Base-by-base conservation (phyloP, 2,888 invertebrate species). In the Drosophila quinaria region DNA sequence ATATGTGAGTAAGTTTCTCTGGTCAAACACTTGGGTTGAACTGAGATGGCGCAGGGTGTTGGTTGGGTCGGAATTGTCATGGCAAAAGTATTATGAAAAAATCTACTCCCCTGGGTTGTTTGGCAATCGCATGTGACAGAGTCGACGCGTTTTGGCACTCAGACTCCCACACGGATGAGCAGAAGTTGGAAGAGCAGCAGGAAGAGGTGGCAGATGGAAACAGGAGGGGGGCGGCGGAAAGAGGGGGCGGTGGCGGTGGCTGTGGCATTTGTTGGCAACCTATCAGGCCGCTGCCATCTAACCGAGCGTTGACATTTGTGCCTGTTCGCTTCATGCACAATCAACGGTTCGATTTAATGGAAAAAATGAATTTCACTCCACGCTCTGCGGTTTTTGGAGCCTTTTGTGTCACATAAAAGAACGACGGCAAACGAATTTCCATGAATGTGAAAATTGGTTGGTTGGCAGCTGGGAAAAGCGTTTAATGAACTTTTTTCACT, bases 331-430 rank as follows among this genome's bases (percentile, higher is more conserved):
- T 87, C 89, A 90, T 90, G 87, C 90, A 88, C 91, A 90, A 91
- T 90, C 90, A 81, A 79, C 81, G 86, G 79, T 79, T 90, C 90
- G 87, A 90, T 91, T 90, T 90, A 84, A 90, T 90, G 87, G 87
- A 87, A 90, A 89, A 90, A 90, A 85, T 80, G 85, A 76, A 80
- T 79, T 80, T 77, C 69, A 75, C 79, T 81, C 76, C 74, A 78
- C 70, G 70, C 71, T 78, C 29, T 68, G 80, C 80, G 80, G 68
- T 73, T 83, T 83, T 75, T 65, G 75, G 75, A 71, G 74, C 74
- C 69, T 75, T 77, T 78, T 76, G 64, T 68, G 63, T 54, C 56
- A 61, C 46, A 78, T 70, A 78, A 78, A 78, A 51, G 71, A 56
- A 52, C 64, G 52, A 65, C 64, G 69, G 67, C 83, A 69, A 78